Base-by-base conservation (phyloP, 2,888 invertebrate species). In the Melieria picta region DNA sequence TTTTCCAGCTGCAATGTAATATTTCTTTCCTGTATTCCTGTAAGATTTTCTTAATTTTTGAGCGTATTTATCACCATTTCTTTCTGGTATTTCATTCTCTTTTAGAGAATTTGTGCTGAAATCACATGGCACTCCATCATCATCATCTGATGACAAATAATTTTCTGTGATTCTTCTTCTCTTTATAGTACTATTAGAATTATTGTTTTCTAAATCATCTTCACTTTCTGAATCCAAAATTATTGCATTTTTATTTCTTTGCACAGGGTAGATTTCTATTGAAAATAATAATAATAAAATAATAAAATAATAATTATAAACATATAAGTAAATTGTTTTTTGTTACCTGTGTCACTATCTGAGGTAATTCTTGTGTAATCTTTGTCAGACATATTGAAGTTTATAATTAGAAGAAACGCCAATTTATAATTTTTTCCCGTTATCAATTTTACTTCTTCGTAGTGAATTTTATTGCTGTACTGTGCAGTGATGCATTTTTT, bases 11-110 rank as follows among this genome's bases (percentile, higher is more conserved):
- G 63, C 68, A 61, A 68, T 73, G 67, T 68, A 71, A 73, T 71
- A 71, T 73, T 68, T 68, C 68, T 73, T 66, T 55, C 73, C 70
- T 72, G 48, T 61, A 72, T 71, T 71, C 71, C 65, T 71, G n/a
- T 65, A 67, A 69, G 65, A 69, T 72, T 69, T 72, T 72, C 69
- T 72, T 69, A 72, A 69, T 69, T 69, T 72, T 64, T 72, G 56
- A 61, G 66, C 46, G 69, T 69, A 72, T 65, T 60, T 69, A 72
- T 72, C 69, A 65, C 69, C 67, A 72, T 55, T 69, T 69, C 61
- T 67, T 69, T 72, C 72, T 72, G 61, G 65, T 65, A 65, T 45
- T 52, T 72, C 56, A 69, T 69, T 72, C 58, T 30, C 55, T 60
- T 61, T 64, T 72, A 62, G 57, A 67, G 67, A 72, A 72, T 72